Percentiles rank a stretch among this genome's conserved stretches.
Conservation (phyloP, 2,888 invertebrate species). For the Automeris io region DNA sequence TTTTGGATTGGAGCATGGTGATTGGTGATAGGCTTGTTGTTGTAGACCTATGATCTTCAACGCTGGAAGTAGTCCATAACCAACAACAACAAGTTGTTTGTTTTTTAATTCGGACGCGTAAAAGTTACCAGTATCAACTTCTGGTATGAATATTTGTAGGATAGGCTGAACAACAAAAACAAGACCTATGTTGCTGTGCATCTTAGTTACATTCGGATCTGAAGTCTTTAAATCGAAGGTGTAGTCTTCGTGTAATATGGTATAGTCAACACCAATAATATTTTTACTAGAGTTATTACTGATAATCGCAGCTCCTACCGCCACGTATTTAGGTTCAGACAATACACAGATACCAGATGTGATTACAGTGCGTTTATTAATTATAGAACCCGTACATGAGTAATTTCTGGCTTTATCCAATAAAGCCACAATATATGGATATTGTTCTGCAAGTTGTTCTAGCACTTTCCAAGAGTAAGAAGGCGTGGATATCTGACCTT, state of each 20-base stretch:
- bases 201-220: constrained; percentile 29
- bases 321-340: constrained; percentile 30
- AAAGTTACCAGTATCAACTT: constrained; percentile 34
- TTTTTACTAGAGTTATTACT: constrained; percentile 22
- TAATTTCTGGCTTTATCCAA: constrained; percentile 31
- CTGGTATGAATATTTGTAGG: constrained; percentile 29
- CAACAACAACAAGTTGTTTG: constrained; percentile 33
- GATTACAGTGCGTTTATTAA: constrained; percentile 36
- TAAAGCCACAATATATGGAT: constrained; percentile 48
- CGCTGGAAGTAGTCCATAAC: constrained; percentile 34
- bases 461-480: constrained; percentile 30
- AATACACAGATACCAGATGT: constrained; percentile 48
- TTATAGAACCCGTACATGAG: constrained; percentile 46
- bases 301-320: constrained; percentile 34
- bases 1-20: constrained; percentile 44
- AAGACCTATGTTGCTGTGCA: constrained; percentile 51
- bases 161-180: constrained; percentile 32
- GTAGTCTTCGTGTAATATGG: constrained; percentile 38
- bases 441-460: constrained; percentile 44
- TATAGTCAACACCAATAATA: constrained; percentile 30
- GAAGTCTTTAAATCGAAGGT: constrained; percentile 25
- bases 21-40: constrained; percentile 36
- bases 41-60: constrained; percentile 31
- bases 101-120: constrained; percentile 38
- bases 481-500: constrained; percentile 3